Conservation (phyloP, 2,888 invertebrate species). For the Diploptera punctata region DNA sequence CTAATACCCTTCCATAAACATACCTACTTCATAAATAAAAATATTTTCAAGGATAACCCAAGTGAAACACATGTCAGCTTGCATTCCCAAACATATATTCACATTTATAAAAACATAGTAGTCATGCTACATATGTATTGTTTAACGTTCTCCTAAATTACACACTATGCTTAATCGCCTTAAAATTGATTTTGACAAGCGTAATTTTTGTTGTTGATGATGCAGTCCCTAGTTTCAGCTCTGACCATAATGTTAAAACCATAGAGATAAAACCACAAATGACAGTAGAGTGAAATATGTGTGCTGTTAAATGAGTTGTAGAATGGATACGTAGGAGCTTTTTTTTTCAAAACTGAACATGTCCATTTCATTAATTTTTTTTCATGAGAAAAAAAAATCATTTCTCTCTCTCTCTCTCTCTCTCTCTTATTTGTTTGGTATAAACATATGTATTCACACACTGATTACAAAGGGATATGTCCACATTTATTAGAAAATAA, state of each 20-base stretch:
- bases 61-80: conserved; percentile 32
- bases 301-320: not conserved
- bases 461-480: no score
- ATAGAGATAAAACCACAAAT: not conserved
- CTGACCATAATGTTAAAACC: not conserved
- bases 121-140: not conserved
- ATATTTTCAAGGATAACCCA: conserved; percentile 19
- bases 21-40: conserved; percentile 3
- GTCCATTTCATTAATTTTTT: no score
- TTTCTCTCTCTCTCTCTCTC: no score
- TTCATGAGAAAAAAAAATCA: no score
- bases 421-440: no score
- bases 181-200: conserved; percentile 42
- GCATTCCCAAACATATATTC: conserved; percentile 23
- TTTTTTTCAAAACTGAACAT: no score
- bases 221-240: not conserved
- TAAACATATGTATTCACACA: no score
- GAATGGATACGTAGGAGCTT: no score
- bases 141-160: conserved; percentile 26
- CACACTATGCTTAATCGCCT: conserved; percentile 39
- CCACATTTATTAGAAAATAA: no score
- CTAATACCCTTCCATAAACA: not conserved
- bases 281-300: not conserved
- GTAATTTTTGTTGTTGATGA: conserved; percentile 9
- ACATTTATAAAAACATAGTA: conserved; percentile 21